Percentiles rank a stretch among this genome's conserved stretches.
Conservation (phyloP, 2,888 invertebrate species). For the Bedellia somnulentella region DNA sequence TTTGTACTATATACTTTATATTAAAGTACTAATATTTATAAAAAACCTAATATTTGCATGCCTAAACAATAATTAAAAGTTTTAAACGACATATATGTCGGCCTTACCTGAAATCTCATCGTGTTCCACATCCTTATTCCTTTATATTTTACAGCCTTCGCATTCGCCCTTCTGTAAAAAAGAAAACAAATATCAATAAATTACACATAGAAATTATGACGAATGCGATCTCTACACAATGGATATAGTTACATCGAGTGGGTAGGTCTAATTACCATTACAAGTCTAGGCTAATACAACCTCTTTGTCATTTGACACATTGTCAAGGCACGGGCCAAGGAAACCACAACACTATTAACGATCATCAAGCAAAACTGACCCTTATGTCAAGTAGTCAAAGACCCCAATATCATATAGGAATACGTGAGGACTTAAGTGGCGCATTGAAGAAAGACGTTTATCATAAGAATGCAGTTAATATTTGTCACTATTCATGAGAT, state of each 20-base stretch:
- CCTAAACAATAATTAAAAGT: too few species aligned
- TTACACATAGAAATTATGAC: too few species aligned
- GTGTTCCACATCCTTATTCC: too few species aligned
- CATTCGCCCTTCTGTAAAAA: too few species aligned
- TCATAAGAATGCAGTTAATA: not conserved
- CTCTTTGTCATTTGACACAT: conserved; percentile 36
- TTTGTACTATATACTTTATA: too few species aligned
- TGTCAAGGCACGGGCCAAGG: conserved; percentile 40
- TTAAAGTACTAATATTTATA: too few species aligned
- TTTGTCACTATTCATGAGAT: not conserved
- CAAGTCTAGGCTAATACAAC: conserved; percentile 25
- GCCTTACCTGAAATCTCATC: too few species aligned
- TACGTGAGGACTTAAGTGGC: not conserved
- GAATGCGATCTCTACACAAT: too few species aligned
- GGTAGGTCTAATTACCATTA: conserved; percentile 34
- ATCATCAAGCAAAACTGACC: conserved; percentile 14
- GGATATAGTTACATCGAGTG: conserved; percentile 17
- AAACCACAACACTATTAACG: conserved; percentile 23
- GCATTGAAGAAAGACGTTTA: not conserved
- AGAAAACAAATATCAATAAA: too few species aligned
- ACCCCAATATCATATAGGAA: not conserved
- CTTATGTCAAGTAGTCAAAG: not conserved
- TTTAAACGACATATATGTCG: too few species aligned
- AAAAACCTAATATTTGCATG: too few species aligned
- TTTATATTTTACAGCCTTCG: too few species aligned